phyloP scores from a whole-genome alignment of 2,888 invertebrate species.

The Eilema sororculum region DNA sequence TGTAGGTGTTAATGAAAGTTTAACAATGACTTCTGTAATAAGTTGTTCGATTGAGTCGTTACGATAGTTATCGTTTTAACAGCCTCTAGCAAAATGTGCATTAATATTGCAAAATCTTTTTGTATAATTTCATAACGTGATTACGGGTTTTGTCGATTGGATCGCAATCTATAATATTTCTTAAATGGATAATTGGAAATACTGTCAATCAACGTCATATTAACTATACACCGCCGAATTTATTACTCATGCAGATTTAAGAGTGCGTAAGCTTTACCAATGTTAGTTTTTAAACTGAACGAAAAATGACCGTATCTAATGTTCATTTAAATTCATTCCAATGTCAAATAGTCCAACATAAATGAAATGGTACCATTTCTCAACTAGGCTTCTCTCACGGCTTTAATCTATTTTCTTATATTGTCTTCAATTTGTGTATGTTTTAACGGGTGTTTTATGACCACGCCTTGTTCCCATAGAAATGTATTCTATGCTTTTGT shows the following conservation, averaged over 20 bases:
- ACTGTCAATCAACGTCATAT: slow-evolving; percentile 41
- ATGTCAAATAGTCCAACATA: slow-evolving; percentile 16
- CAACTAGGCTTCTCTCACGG: slow-evolving; percentile 64
- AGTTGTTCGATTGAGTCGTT: slow-evolving; percentile 45
- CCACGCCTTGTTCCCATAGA: slow-evolving; percentile 50
- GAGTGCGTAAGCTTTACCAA: not conserved
- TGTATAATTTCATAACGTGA: slow-evolving; percentile 29
- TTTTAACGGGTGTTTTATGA: slow-evolving; percentile 58
- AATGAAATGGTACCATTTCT: slow-evolving; percentile 30
- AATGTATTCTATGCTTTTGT: slow-evolving; percentile 41
- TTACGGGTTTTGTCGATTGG: slow-evolving; percentile 27
- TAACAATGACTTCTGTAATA: slow-evolving; percentile 49
- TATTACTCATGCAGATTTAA: slow-evolving; percentile 17
- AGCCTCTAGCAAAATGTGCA: slow-evolving; percentile 36
- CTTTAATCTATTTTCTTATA: slow-evolving; percentile 58
- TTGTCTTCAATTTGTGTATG: slow-evolving; percentile 61
- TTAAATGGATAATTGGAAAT: slow-evolving; percentile 37
- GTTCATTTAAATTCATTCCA: slow-evolving; percentile 15
- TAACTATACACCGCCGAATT: slow-evolving; percentile 28
- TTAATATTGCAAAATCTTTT: slow-evolving; percentile 37
- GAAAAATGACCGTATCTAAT: not conserved
- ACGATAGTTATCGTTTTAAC: slow-evolving; percentile 31
- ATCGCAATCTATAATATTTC: slow-evolving; percentile 23
- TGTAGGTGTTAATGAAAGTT: slow-evolving; percentile 58
- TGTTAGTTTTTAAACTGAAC: not conserved